A percentile compares a stretch with the other conserved stretches of the same genome.
These are phyloP conservation scores for Casuarius casuarius DNA, from an alignment of 2,113 vertebrate genomes.

Conservation along the genomic window DNA sequence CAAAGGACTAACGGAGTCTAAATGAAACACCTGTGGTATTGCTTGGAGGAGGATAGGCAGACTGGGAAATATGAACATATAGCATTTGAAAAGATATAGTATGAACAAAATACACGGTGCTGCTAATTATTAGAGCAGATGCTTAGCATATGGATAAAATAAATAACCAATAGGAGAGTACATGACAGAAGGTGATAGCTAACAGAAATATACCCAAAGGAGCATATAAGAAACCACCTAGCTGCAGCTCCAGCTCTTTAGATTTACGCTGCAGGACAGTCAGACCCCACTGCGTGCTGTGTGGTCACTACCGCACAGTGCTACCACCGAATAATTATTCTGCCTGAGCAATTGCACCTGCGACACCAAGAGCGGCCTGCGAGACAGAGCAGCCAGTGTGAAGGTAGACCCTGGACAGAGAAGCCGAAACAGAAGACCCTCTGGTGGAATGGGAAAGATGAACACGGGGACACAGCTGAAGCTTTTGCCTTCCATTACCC, in stretches of 20 bases:
- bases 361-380: accelerated
- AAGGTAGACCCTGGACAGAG: background rate
- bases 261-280: background rate
- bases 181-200: background rate
- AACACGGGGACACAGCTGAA: background rate
- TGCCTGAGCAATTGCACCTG: background rate
- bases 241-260: background rate
- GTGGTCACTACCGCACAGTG: accelerated
- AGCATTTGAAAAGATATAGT: background rate
- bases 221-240: background rate
- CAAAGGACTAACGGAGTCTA: conserved; percentile 24
- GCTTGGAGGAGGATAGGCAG: background rate
- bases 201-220: background rate
- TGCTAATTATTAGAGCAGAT: background rate
- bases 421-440: background rate
- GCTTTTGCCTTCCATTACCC: background rate
- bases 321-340: background rate
- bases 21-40: background rate
- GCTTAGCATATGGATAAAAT: background rate
- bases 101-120: background rate
- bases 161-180: background rate
- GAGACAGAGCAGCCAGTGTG: background rate
- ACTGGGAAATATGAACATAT: background rate
- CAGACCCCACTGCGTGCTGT: background rate
- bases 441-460: background rate